Base-by-base conservation (phyloP, 2,797 vertebrate species). In the Adelosebastes latens region DNA sequence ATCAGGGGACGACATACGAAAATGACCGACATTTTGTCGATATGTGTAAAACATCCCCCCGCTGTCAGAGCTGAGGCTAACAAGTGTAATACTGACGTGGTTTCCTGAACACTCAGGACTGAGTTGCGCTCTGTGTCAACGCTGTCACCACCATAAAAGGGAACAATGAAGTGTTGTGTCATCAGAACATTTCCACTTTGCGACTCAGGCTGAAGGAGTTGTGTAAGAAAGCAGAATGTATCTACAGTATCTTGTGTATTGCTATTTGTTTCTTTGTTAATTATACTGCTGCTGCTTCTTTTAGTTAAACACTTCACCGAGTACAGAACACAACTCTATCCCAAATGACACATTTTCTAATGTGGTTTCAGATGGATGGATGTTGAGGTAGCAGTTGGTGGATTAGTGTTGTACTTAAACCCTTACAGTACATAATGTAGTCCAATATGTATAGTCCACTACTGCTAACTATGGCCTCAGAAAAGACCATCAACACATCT, bases 71-170 rank as follows among this genome's bases (percentile, higher is more conserved):
- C 1, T 55, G 5, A 60, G 8, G 11, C 25, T 14, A 32, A 34
- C 8, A 59, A 31, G 0, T 3, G 39, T 42, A 42, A 42, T 42
- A 16, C 0, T 8, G 46, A 29, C 4, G 49, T 13, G 5, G n/a
- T 60, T 80, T 78, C 71, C 69, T 79, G 39, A 25, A n/a, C 9
- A 14, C 34, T 46, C 20, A 52, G 20, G 13, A 32, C 29, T 27
- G 1, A 25, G 46, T 49, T 29, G 11, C 0, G 52, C 8, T 29
- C 9, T 58, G 55, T 67, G 49, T 52, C 16, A 46, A 58, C 9
- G 16, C 29, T 72, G 10, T 61, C 11, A 1, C 25, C 16, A 74
- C 88, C 88, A 84, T 86, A 84, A 72, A 89, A 87, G 85, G 83
- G 3, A 63, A 32, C 58, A 16, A 39, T 14, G 27, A 24, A 46